These are phyloP conservation scores for Austrofundulus limnaeus DNA, from an alignment of 2,113 vertebrate genomes.

Conservation along the genomic window DNA sequence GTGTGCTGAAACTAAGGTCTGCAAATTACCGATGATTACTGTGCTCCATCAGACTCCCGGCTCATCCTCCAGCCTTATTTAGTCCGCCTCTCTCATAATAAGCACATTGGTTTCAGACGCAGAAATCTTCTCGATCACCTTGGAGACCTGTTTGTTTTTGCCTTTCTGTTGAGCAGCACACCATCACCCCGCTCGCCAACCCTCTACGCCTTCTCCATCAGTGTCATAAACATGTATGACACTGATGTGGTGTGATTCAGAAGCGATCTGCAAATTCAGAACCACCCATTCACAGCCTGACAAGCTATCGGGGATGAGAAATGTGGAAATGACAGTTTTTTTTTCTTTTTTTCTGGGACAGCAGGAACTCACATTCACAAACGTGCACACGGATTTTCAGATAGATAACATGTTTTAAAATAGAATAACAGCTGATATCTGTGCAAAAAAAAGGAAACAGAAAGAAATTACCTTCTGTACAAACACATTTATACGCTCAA, in stretches of 20 bases:
- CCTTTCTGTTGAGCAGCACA: constrained; percentile 50
- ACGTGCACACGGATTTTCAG: constrained; percentile 5
- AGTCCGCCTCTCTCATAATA: constrained; percentile 68
- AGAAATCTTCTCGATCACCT: constrained; percentile 66
- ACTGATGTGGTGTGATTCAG: constrained; percentile 67
- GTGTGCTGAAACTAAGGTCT: constrained; percentile 47
- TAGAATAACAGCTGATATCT: background rate
- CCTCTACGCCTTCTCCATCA: constrained; percentile 51
- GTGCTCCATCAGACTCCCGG: constrained; percentile 59
- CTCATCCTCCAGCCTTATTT: constrained; percentile 63
- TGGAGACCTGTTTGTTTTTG: constrained; percentile 76
- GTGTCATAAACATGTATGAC: constrained; percentile 70
- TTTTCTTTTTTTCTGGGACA: constrained; percentile 21
- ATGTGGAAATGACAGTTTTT: constrained; percentile 44
- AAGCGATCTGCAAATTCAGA: constrained; percentile 63
- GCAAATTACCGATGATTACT: constrained; percentile 65
- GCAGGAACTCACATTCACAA: constrained; percentile 1
- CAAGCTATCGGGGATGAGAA: constrained; percentile 57
- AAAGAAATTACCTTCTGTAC: constrained; percentile 9
- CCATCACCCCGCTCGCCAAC: constrained; percentile 6
- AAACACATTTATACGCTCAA: constrained; percentile 7
- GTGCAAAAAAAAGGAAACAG: background rate
- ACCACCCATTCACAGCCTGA: constrained; percentile 66
- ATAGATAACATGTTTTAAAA: constrained; percentile 4
- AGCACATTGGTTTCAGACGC: constrained; percentile 67